phyloP scores from a whole-genome alignment of 2,888 invertebrate species.

The Ferrisia virgata region DNA sequence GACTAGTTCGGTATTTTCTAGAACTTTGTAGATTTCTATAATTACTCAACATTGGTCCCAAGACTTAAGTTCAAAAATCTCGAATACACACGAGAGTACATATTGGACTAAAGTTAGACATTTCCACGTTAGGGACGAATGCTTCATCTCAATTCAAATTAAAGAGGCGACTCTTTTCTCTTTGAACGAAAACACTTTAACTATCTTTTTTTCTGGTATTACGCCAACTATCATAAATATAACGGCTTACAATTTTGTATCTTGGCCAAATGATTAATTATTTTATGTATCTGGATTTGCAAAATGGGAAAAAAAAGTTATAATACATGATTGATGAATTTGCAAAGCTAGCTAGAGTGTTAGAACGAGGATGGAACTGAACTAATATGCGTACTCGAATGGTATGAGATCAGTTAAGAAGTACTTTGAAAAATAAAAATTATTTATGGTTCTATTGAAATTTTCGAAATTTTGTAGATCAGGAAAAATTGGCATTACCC shows the following conservation, averaged over 20 bases:
- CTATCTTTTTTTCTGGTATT: slow-evolving; percentile 19
- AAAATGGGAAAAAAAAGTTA: too few species aligned
- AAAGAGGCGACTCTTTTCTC: slow-evolving; percentile 5
- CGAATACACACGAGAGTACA: background rate
- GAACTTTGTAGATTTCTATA: too few species aligned
- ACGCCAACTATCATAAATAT: slow-evolving; percentile 27
- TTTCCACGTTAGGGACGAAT: background rate
- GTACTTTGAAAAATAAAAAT: too few species aligned
- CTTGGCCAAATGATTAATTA: slow-evolving; percentile 38
- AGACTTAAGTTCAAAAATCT: background rate
- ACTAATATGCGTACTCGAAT: too few species aligned
- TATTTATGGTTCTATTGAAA: too few species aligned
- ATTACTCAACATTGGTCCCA: background rate
- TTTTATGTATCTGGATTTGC: slow-evolving; percentile 28
- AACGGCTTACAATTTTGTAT: slow-evolving; percentile 22
- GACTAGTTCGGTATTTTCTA: too few species aligned
- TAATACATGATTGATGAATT: background rate
- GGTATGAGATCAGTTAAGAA: too few species aligned
- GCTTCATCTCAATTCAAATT: slow-evolving; percentile 2
- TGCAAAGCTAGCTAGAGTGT: background rate
- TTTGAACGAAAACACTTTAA: background rate
- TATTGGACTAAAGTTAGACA: background rate
- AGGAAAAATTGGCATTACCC: too few species aligned
- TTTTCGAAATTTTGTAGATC: too few species aligned
- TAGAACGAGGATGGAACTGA: too few species aligned